phyloP scores from a whole-genome alignment of 2,113 vertebrate genomes.

The Brienomyrus longianalis region DNA sequence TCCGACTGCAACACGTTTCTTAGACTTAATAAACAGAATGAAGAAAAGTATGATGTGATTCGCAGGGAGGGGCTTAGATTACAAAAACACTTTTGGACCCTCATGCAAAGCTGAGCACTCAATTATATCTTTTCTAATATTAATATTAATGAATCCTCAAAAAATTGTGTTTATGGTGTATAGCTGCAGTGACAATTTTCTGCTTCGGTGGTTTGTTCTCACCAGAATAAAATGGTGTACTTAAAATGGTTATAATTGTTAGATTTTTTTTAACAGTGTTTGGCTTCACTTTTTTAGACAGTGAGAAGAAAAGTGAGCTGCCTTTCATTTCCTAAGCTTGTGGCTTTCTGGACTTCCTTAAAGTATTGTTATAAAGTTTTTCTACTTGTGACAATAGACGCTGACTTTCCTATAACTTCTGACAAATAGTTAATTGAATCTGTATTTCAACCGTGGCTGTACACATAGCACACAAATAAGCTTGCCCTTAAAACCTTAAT shows the following conservation, averaged over 20 bases:
- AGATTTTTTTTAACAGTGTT: slow-evolving; percentile 58
- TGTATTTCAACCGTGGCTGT: not conserved
- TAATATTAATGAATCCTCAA: slow-evolving; percentile 50
- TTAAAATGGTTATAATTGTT: slow-evolving; percentile 74
- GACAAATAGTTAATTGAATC: not conserved
- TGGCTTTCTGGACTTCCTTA: not conserved
- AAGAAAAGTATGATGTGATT: not conserved
- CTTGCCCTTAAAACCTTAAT: not conserved
- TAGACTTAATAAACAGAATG: not conserved
- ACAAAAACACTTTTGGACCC: not conserved
- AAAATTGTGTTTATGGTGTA: slow-evolving; percentile 58
- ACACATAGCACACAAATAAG: not conserved
- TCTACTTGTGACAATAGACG: not conserved
- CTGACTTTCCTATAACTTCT: not conserved
- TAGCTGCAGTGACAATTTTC: slow-evolving; percentile 74
- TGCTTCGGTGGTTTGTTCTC: slow-evolving; percentile 72
- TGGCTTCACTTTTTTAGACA: slow-evolving; percentile 37
- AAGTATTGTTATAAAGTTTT: not conserved
- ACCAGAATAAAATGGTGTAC: slow-evolving; percentile 67
- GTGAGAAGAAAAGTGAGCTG: not conserved
- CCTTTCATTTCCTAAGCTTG: not conserved
- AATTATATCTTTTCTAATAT: slow-evolving; percentile 37
- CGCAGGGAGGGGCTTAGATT: not conserved
- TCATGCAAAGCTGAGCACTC: slow-evolving; percentile 44
- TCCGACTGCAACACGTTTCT: not conserved